Evolutionary conservation across 2,113 vertebrate genomes (phyloP).

Genomic region (Thamnophis sirtalis): DNA sequence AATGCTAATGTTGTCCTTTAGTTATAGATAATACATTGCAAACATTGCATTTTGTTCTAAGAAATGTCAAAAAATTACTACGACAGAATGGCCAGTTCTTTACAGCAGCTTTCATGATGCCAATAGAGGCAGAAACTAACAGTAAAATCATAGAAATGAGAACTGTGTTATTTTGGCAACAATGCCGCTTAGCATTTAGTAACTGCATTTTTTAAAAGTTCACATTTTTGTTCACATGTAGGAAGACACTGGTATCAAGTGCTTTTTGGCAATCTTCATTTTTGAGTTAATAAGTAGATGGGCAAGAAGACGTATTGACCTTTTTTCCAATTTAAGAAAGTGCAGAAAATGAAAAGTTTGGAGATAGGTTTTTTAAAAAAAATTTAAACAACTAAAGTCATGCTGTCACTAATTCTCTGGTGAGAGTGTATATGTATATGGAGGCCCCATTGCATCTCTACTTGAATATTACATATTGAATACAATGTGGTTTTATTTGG

Average conservation of each 20-base stretch:
- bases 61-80: constrained; percentile 36
- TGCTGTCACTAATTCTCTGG: not conserved
- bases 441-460: not conserved
- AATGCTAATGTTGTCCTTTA: constrained; percentile 47
- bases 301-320: not conserved
- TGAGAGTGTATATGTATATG: not conserved
- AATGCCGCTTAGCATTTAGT: not conserved
- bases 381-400: not conserved
- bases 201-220: not conserved
- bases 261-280: not conserved
- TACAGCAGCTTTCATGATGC: constrained; percentile 6
- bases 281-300: not conserved
- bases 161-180: not conserved
- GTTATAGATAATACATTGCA: constrained; percentile 27
- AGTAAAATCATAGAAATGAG: not conserved
- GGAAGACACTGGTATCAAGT: not conserved
- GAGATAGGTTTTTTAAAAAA: not conserved
- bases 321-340: not conserved
- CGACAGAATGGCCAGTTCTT: constrained; percentile 15
- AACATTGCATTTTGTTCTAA: constrained; percentile 40
- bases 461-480: not conserved
- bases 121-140: not conserved
- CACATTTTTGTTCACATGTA: not conserved
- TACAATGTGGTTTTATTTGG: not conserved
- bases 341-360: not conserved